Evolutionary conservation across 1,140 invertebrate genomes (phyloP).

Genomic region (Drosophila equinoxialis): DNA sequence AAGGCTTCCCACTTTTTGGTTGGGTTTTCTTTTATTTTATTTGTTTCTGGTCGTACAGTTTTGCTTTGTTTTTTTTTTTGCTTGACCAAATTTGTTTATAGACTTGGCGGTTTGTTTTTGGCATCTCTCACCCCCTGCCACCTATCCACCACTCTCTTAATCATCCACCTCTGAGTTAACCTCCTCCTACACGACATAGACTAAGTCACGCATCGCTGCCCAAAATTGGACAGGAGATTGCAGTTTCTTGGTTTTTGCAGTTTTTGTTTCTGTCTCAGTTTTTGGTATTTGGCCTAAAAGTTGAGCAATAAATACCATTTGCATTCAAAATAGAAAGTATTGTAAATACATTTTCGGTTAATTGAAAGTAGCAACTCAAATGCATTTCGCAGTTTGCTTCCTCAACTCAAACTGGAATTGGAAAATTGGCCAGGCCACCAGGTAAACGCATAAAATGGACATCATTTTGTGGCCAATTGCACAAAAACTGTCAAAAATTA

Average conservation of each 20-base stretch:
- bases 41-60: constrained; percentile 51
- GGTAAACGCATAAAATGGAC: constrained; percentile 30
- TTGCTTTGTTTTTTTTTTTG: constrained; percentile 45
- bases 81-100: constrained; percentile 81
- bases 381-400: constrained; percentile 21
- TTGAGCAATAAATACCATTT: constrained; percentile 75
- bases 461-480: constrained; percentile 59
- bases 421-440: constrained; percentile 6
- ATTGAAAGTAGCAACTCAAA: constrained; percentile 70
- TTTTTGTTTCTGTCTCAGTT: constrained; percentile 28
- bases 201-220: constrained; percentile 80
- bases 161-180: constrained; percentile 25
- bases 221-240: constrained; percentile 70
- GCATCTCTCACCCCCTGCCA: constrained; percentile 72
- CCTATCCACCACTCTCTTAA: constrained; percentile 13
- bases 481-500: constrained; percentile 68
- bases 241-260: constrained; percentile 32
- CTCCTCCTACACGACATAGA: constrained; percentile 65
- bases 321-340: constrained; percentile 77
- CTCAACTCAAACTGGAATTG: background rate
- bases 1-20: constrained; percentile 63
- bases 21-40: background rate
- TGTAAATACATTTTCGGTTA: constrained; percentile 76
- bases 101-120: constrained; percentile 70
- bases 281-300: constrained; percentile 48